Evolutionary conservation across 2,888 invertebrate genomes (phyloP).

Genomic region (Orthosia cruda): DNA sequence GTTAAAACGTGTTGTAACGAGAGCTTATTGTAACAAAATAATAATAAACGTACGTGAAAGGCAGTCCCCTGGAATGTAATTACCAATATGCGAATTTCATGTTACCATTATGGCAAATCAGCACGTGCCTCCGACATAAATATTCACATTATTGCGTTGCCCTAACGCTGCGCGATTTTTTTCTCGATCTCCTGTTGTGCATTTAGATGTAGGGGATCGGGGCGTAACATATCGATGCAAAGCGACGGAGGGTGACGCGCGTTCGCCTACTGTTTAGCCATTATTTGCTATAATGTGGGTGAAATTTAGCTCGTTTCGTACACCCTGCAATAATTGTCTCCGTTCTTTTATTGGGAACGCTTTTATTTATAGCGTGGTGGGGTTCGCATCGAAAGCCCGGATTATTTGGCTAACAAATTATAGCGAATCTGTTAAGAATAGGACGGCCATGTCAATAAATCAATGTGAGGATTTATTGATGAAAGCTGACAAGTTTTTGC

Average conservation of each 20-base stretch:
- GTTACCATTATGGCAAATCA: constrained; percentile 86
- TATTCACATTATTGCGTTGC: constrained; percentile 89
- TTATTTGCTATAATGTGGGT: constrained; percentile 91
- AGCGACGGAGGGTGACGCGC: constrained; percentile 83
- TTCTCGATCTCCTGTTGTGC: constrained; percentile 88
- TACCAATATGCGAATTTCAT: constrained; percentile 89
- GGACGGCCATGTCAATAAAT: constrained; percentile 90
- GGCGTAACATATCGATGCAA: constrained; percentile 88
- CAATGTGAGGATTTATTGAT: constrained; percentile 88
- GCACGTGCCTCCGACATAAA: constrained; percentile 90
- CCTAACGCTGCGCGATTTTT: constrained; percentile 83
- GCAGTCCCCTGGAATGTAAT: constrained; percentile 78
- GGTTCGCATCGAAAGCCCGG: constrained; percentile 87
- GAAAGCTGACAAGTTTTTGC: constrained; percentile 83
- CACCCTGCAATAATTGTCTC: constrained; percentile 88
- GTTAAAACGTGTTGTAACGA: constrained; percentile 41
- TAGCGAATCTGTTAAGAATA: constrained; percentile 89
- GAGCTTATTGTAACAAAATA: constrained; percentile 37
- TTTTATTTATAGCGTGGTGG: constrained; percentile 79
- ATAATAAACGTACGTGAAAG: constrained; percentile 52
- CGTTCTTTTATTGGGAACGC: constrained; percentile 84
- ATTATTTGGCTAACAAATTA: constrained; percentile 92
- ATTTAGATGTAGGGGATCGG: constrained; percentile 89
- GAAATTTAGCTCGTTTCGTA: constrained; percentile 89
- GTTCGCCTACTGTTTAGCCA: constrained; percentile 88